Evolutionary conservation across 2,888 invertebrate genomes (phyloP).

Genomic region (Mantis religiosa): DNA sequence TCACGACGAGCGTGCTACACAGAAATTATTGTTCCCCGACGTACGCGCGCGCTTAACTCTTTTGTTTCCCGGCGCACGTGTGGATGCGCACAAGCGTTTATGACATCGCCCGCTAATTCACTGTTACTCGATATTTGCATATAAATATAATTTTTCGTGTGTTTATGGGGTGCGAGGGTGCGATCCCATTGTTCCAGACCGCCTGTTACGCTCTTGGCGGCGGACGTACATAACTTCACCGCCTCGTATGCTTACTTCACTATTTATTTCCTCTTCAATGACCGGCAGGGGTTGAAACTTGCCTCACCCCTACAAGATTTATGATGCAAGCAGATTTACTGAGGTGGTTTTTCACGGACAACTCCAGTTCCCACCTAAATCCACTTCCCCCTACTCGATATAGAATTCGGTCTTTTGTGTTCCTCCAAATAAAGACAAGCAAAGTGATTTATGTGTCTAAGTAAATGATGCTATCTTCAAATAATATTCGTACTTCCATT

Average conservation of each 20-base stretch:
- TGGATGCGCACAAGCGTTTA: background rate
- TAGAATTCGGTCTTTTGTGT: background rate
- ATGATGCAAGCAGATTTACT: background rate
- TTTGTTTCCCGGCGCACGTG: background rate
- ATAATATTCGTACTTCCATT: background rate
- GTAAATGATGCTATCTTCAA: background rate
- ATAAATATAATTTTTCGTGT: background rate
- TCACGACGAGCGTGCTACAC: background rate
- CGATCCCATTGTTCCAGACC: background rate
- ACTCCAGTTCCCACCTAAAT: background rate
- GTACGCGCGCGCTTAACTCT: background rate
- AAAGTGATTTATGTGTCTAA: background rate
- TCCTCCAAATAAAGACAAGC: background rate
- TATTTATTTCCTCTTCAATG: background rate
- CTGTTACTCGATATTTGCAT: background rate
- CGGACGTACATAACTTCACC: background rate
- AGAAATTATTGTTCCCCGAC: background rate
- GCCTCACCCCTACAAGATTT: background rate
- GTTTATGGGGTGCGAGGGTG: background rate
- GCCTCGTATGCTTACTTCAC: background rate
- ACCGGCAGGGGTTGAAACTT: background rate
- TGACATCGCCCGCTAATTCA: background rate
- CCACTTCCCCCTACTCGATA: background rate
- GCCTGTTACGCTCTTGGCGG: too few relatives aligned
- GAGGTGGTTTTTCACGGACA: background rate